Evolutionary conservation across 2,113 vertebrate genomes (phyloP), one percentile per base, ranked within the genome.

Genomic region (Typhlomys cinereus): DNA sequence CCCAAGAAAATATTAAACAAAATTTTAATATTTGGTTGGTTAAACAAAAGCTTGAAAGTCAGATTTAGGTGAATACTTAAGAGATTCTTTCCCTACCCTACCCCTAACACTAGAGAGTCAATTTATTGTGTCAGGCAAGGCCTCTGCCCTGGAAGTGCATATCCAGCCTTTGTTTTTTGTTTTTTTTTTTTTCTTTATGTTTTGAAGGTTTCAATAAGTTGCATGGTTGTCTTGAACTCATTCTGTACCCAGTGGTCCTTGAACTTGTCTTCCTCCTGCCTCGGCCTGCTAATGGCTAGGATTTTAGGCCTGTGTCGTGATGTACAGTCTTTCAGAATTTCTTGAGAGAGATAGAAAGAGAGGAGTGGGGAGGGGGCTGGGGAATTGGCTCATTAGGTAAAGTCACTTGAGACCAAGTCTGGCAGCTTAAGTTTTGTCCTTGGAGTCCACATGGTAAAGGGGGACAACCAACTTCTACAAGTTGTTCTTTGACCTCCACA

Each of bases 1-100:
- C 23, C 69, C 2, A 57, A 64, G 46, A 92, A 92, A 88, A 87
- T 31, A 87, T 15, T 75, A 48, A 71, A 80, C 34, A 75, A 80
- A 80, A 67, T 57, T 44, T 29, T 87, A 91, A 94, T 94, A 12
- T 88, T n/a, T 79, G 7, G 11, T 83, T 94, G n/a, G 39, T 57
- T 86, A 48, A 95, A n/a, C n/a, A n/a, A n/a, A n/a, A n/a, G n/a
- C n/a, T n/a, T n/a, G 9, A 46, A 91, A 57, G 80, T 92, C 27
- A 92, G 21, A 79, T 50, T 76, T 89, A 70, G 48, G 5, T 54
- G 48, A 59, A 17, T 41, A n/a, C 6, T 70, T 44, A 57, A 41
- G 17, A 11, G 23, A 27, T 64, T 81, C 41, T 31, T 54, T 48
- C 21, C 21, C 76, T 34, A 41, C 52, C n/a, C 29, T 80, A 18